Base-by-base conservation (phyloP, 2,888 invertebrate species). In the Volucella inflata region DNA sequence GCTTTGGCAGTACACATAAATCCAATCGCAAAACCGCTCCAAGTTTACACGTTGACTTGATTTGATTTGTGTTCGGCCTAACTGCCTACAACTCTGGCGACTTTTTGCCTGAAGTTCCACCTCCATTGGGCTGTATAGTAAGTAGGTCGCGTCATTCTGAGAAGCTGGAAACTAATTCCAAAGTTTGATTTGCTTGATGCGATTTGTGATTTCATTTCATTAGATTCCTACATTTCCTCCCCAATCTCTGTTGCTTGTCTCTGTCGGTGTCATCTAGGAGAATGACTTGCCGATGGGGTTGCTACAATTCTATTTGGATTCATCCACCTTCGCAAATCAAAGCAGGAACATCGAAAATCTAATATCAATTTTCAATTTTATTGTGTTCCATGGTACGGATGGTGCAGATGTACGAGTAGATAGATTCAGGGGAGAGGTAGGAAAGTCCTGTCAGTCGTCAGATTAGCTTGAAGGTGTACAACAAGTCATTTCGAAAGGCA, bases 131-230 rank as follows among this genome's bases (percentile, higher is more conserved):
- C 42, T 30, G 10, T n/a, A n/a, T n/a, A n/a, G n/a, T n/a, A n/a
- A n/a, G n/a, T 30, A 21, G 57, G 14, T 12, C 17, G 38, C 38
- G 4, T 38, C 53, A 14, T 21, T 40, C 67, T 17, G 60, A 30
- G 51, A 50, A 70, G 75, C 75, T 80, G 60, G 50, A 85, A 85
- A 85, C 85, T 85, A 85, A 85, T 81, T 85, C 81, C 81, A 85
- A 85, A 85, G 85, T 85, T 85, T 85, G 85, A 85, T 85, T 85
- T 81, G 85, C 76, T 68, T 85, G 76, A 85, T 85, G 76, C 85
- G 85, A 85, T 85, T 85, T 85, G 75, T 80, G 80, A 85, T 85
- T 81, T 85, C 57, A 38, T 59, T 81, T 72, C 51, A 70, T 79
- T 79, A 67, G 65, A 57, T 12, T 57, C 48, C 10, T 9, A 16